Evolutionary conservation across 2,888 invertebrate genomes (phyloP), one percentile per base, ranked within the genome.

Genomic region (Cephus pygmeus): DNA sequence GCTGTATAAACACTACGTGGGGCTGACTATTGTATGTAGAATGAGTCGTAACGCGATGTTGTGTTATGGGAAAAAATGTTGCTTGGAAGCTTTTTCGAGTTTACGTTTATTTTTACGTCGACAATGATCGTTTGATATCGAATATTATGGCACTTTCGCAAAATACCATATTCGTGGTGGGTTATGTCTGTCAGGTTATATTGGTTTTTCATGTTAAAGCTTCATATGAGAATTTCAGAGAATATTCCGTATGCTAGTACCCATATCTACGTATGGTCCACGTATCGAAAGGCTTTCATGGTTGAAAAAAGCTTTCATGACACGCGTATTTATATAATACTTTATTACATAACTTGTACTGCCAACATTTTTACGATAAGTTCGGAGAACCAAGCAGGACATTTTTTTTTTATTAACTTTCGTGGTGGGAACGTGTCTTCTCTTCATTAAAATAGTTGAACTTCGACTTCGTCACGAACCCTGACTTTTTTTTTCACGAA

Each of bases 71-170:
- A 4, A 31, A 74, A 74, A 74, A 31, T 74, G 74, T 34, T 36
- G 36, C 74, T 23, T 34, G 74, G 34, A 36, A 36, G 74, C 74
- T n/a, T 74, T 74, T 74, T 74, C 74, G 36, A 36, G 74, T 36
- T 74, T 36, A 36, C 36, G 23, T 15, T 74, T 15, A 36, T 30
- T 36, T 36, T 74, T 35, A 36, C 12, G 34, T 12, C 34, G 23
- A 33, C 73, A 56, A 23, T 56, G 56, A 15, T 56, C 23, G 56
- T 56, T 56, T 56, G 56, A 56, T 56, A 56, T 56, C 56, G 23
- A 56, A 9, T 56, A 56, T 56, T 56, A 9, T 56, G 15, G 23
- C 56, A 56, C 56, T 56, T 56, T 56, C 15, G 56, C 23, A 56
- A 9, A 56, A 56, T 56, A 56, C 56, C 23, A 23, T 56, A 23